Conservation (phyloP, 2,113 vertebrate species). For the Nibea albiflora region DNA sequence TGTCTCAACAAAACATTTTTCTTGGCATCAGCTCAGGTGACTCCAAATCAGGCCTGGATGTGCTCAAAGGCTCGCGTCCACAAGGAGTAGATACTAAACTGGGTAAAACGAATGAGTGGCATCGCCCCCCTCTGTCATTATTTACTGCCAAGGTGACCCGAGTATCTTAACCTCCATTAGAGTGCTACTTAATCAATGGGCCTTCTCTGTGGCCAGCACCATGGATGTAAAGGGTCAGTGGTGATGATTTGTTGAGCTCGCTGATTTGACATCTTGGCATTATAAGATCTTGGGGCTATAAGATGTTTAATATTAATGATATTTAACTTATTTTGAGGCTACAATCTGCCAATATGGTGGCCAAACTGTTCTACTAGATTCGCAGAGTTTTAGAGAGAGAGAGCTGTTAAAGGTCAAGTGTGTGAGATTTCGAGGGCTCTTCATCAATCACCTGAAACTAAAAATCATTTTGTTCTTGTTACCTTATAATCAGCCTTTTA, state of each 20-base stretch:
- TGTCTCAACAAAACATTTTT: slow-evolving; percentile 29
- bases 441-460: no score
- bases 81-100: slow-evolving; percentile 10
- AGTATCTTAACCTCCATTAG: slow-evolving; percentile 35
- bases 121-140: slow-evolving; percentile 8
- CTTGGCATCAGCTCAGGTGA: slow-evolving; percentile 31
- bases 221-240: not conserved
- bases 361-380: not conserved
- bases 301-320: not conserved
- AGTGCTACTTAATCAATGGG: slow-evolving; percentile 35
- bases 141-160: slow-evolving; percentile 48
- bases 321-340: not conserved
- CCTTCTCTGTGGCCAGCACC: not conserved
- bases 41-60: slow-evolving; percentile 31
- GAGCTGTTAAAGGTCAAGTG: no score
- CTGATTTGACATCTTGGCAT: not conserved
- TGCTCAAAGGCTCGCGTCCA: slow-evolving; percentile 6
- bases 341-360: not conserved
- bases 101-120: slow-evolving; percentile 3
- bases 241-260: not conserved
- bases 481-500: no score
- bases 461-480: no score
- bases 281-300: not conserved
- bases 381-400: not conserved
- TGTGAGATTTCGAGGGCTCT: no score